Conservation (phyloP, 2,888 invertebrate species). For the Dione juno region DNA sequence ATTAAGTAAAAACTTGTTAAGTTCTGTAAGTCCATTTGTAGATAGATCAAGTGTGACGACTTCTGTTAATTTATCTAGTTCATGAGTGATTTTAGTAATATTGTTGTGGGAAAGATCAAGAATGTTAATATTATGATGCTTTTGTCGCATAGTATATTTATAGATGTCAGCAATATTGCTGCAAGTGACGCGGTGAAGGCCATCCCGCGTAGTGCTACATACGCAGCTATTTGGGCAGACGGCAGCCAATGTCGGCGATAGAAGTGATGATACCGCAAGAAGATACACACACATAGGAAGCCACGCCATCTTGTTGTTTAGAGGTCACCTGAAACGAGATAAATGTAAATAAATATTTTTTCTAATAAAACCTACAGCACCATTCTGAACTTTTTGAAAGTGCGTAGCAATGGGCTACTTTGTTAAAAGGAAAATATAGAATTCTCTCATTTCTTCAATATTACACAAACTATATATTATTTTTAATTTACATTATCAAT, state of each 20-base stretch:
- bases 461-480: background rate
- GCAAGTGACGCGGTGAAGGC: constrained; percentile 86
- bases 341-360: constrained; percentile 41
- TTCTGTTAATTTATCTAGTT: constrained; percentile 84
- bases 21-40: constrained; percentile 82
- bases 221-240: constrained; percentile 81
- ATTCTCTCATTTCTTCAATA: background rate
- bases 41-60: constrained; percentile 86
- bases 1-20: constrained; percentile 83
- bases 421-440: background rate
- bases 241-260: constrained; percentile 62
- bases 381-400: background rate
- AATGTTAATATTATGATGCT: constrained; percentile 81
- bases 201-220: constrained; percentile 86
- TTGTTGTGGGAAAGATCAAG: constrained; percentile 86
- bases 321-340: constrained; percentile 72
- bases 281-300: constrained; percentile 60
- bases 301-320: constrained; percentile 65
- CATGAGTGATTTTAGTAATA: constrained; percentile 82
- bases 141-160: constrained; percentile 81
- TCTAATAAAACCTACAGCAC: background rate
- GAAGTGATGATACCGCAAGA: constrained; percentile 62
- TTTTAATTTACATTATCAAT: background rate
- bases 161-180: constrained; percentile 89
- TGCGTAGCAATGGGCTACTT: background rate